Base-by-base conservation (phyloP, 2,888 invertebrate genomes). In the Mesorhabditis sp. region DNA sequence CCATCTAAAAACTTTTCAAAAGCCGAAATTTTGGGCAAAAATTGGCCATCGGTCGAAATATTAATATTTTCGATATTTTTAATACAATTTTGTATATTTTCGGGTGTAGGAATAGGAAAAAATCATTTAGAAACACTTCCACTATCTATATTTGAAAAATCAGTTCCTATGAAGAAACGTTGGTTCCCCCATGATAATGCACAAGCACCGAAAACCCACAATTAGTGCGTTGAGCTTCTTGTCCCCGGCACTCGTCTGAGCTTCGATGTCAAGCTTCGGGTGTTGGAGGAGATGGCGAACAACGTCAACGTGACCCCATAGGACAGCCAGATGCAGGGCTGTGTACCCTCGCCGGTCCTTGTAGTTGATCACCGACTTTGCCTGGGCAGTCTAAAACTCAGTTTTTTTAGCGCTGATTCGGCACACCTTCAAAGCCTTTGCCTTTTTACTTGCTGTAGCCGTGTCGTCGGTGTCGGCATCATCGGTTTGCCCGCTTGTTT, bases 271-370 rank as follows among this genome's bases (percentile, higher is more conserved):
- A 3, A 74, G 63, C 41, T 69, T 68, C 4, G 69, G 63, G 28
- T 70, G 61, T 1, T 65, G 28, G 4, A 74, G 73, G 0, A 74
- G 66, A 62, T 58, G 42, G 10, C 66, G 43, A 4, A 74, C 74
- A 1, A 69, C 71, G 13, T 71, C 71, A 43, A 62, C 10, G 10
- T n/a, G 7, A 13, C n/a, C 58, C 58, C 58, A 50, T n/a, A 43
- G 58, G 43, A 84, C 83, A 4, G 87, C 88, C 66, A 87, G 77
- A 73, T 88, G 88, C 7, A 89, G 77, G 2, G 88, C 86, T 70
- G 87, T 86, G 62, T 80, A 79, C 5, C 87, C 80, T 5, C 62
- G 67, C 6, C 75, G 69, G 45, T 70, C 74, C 67, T 79, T 75
- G 4, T 77, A 73, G 67, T 82, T 82, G 6, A 80, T 64, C 28